Conservation (phyloP, 2,888 invertebrate genomes). For the Cataglyphis cursor region DNA sequence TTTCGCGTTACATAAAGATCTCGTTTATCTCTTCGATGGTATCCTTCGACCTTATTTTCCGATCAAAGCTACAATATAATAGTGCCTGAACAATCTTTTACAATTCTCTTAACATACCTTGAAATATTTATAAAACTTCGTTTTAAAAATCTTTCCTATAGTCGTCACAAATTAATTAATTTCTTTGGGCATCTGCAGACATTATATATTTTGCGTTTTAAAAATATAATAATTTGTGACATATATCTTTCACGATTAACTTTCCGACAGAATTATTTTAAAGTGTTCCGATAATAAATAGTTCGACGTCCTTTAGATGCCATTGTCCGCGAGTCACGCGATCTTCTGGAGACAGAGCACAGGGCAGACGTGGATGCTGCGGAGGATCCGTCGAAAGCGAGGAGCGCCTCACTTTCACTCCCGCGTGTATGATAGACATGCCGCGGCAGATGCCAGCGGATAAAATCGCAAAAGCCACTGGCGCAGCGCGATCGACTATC, state of each 20-base stretch:
- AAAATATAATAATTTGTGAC: neutral
- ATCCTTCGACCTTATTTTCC: constrained; percentile 35
- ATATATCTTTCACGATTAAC: neutral
- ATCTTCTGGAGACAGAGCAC: constrained; percentile 15
- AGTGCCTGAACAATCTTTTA: constrained; percentile 6
- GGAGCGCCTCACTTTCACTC: constrained; percentile 80
- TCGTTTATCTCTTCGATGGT: constrained; percentile 4
- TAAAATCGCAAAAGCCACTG: constrained; percentile 64
- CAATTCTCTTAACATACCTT: neutral
- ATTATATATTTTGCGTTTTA: neutral
- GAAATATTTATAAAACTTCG: neutral
- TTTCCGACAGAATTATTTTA: neutral
- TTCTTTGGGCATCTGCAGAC: neutral
- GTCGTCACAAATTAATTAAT: neutral
- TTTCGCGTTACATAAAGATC: constrained; percentile 12
- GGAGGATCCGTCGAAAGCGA: constrained; percentile 47
- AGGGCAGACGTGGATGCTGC: constrained; percentile 64
- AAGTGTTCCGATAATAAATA: constrained; percentile 3
- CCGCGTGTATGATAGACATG: constrained; percentile 75
- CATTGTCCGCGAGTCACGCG: constrained; percentile 42
- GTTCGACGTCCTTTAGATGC: neutral
- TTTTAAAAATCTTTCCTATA: neutral
- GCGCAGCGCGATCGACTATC: constrained; percentile 40
- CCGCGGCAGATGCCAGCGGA: constrained; percentile 68
- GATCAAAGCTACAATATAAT: neutral